These are phyloP conservation scores for Drosophila tristis DNA, from an alignment of 1,140 invertebrate genomes.

Conservation along the genomic window DNA sequence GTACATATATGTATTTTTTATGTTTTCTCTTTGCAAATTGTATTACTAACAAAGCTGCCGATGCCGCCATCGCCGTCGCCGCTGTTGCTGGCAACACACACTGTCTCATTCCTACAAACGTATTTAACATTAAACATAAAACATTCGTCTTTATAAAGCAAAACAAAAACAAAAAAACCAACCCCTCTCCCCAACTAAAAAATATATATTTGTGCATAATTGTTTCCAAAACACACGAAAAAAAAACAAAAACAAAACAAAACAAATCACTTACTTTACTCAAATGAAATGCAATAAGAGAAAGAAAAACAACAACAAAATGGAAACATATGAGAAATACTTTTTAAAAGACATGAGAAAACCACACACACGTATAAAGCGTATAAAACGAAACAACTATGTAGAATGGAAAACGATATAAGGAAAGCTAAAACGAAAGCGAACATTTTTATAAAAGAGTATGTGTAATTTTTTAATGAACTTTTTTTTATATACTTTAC, in stretches of 20 bases:
- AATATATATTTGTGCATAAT: conserved; percentile 29
- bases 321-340: conserved; percentile 31
- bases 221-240: conserved; percentile 17
- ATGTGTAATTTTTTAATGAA: conserved; percentile 81
- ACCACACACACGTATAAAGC: conserved; percentile 40
- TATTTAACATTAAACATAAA: conserved; percentile 47
- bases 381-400: conserved; percentile 50
- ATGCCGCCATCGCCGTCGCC: conserved; percentile 1
- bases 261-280: conserved; percentile 13
- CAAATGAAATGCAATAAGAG: conserved; percentile 23
- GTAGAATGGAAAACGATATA: conserved; percentile 30
- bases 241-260: conserved; percentile 26
- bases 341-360: conserved; percentile 50
- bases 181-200: background rate
- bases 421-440: conserved; percentile 21
- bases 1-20: conserved; percentile 20
- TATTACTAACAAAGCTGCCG: conserved; percentile 37
- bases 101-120: conserved; percentile 49
- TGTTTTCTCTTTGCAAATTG: conserved; percentile 22
- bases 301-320: background rate
- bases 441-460: conserved; percentile 57
- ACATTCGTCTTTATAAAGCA: conserved; percentile 34
- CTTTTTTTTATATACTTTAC: conserved; percentile 82
- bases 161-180: too few relatives aligned
- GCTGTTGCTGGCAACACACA: conserved; percentile 12